Percentiles rank a stretch among this genome's conserved stretches.
Evolutionary conservation across 2,113 vertebrate species (phyloP).

Genomic region (Nycticryphes semicollaris): DNA sequence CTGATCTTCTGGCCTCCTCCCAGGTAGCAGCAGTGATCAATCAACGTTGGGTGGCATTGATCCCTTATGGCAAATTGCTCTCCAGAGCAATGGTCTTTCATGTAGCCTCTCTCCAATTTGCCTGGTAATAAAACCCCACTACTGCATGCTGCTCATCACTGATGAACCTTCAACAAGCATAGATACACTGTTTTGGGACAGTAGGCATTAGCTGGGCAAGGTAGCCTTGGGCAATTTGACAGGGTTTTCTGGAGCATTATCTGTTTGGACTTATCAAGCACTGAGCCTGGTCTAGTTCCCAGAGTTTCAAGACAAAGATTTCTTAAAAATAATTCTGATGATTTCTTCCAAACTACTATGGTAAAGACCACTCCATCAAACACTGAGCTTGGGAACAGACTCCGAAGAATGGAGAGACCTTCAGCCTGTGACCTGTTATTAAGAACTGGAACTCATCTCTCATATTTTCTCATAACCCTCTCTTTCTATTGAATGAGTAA

Average conservation of each 20-base stretch:
- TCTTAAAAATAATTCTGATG: neutral
- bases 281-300: neutral
- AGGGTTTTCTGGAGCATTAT: neutral
- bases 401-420: neutral
- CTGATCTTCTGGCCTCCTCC: neutral
- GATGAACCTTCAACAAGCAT: neutral
- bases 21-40: neutral
- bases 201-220: neutral
- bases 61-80: neutral
- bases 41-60: neutral
- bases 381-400: neutral
- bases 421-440: neutral
- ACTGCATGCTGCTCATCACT: neutral
- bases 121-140: neutral
- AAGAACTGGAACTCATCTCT: neutral
- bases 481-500: neutral
- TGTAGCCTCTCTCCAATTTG: neutral
- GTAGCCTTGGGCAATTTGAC: neutral
- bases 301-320: neutral
- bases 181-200: neutral
- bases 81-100: neutral
- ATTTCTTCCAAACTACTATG: neutral
- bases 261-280: neutral
- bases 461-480: neutral
- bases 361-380: neutral